Evolutionary conservation across 2,888 invertebrate genomes (phyloP), one percentile per base, ranked within the genome.

Genomic region (Andrena minutula): DNA sequence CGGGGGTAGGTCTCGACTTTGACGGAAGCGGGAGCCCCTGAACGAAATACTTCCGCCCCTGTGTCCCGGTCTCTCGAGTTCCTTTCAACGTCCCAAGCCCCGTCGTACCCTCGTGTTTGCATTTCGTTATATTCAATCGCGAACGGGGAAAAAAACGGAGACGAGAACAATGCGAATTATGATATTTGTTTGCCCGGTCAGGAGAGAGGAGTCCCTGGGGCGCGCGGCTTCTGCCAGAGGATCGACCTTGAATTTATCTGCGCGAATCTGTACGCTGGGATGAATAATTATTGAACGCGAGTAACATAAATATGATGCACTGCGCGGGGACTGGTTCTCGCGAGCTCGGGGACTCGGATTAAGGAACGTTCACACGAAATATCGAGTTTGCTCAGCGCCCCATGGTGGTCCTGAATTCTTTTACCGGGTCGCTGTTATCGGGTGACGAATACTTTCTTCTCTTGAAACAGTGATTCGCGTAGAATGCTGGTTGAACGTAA

Each of bases 121-220:
- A 92, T 94, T 93, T 93, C 93, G 93, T 94, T 94, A 93, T 92
- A 91, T 93, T 92, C 92, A 92, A 93, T 92, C 90, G 90, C 86
- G 89, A 86, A 84, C 83, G 82, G 86, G 68, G 73, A 73, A 82
- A 89, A 88, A 56, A 56, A 56, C 41, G 41, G 85, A 86, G 88
- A 89, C 79, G 88, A 90, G 93, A 93, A 94, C 93, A 93, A 93
- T 93, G 92, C 89, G 90, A 93, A 92, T 93, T 92, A 92, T 90
- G 91, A 93, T 93, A 92, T 92, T 92, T 92, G 93, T 93, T 94
- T 93, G 93, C 66, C 88, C 88, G 90, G 91, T 89, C 90, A 85
- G 85, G 85, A 80, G 88, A 89, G 65, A 89, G 65, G 56, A 89
- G 65, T 87, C 79, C 80, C 80, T 79, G 82, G 78, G 79, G 86